Base-by-base conservation (phyloP, 2,888 invertebrate genomes). In the Andrena fulva region DNA sequence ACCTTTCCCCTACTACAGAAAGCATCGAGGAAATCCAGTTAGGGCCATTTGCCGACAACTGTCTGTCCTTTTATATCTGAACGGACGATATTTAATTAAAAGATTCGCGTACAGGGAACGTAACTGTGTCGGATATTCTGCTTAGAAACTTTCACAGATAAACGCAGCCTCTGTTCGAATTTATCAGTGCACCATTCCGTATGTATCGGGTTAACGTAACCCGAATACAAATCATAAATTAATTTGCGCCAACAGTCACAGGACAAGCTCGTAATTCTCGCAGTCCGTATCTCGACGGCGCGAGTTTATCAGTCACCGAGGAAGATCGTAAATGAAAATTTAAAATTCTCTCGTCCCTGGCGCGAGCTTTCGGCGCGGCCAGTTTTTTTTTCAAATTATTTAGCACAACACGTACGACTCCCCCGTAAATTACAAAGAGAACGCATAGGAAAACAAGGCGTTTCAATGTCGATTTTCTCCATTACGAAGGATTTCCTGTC, bases 241-340 rank as follows among this genome's bases (percentile, higher is more conserved):
- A 79, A 64, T 79, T 69, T 69, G 54, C 42, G 42, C 42, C 42
- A 59, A 29, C 29, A 56, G 68, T 63, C 62, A 24, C 50, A 5
- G 56, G 16, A 27, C 31, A 54, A 27, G 56, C 56, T 56, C 20
- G 69, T 69, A 79, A 79, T 69, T 79, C 50, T 31, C 33, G 20
- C 10, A 20, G 20, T 33, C 6, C 33, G 16, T 33, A n/a, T 16
- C 33, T 63, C 48, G 68, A 69, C 75, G 20, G 29, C 62, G 48
- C 16, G 76, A 63, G 63, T 76, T 78, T 69, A 56, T 29, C 54
- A 68, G 56, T 63, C 33, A 33, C 10, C 7, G 52, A 27, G 62
- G 16, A 75, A 27, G 75, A 75, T 68, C n/a, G 48, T 50, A 59
- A 69, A 76, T 79, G 76, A 64, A 63, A 76, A 79, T 79, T 79